Conservation (phyloP, 2,797 vertebrate species). For the Schizothorax lantsangensis region DNA sequence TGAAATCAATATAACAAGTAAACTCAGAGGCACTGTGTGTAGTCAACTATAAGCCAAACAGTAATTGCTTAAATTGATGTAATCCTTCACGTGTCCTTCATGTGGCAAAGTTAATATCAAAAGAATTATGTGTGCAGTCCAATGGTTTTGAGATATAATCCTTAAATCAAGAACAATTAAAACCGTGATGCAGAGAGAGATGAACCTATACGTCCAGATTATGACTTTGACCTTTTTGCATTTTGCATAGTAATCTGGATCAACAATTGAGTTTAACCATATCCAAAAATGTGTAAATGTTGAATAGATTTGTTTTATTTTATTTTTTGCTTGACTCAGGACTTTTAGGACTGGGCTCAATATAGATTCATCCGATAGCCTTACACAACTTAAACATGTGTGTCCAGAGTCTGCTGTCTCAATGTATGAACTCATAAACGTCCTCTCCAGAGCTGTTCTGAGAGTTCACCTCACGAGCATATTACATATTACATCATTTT, state of each 20-base stretch:
- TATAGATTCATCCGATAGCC: too few relatives aligned
- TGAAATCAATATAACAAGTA: conserved; percentile 90
- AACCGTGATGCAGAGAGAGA: conserved; percentile 72
- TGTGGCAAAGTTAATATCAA: conserved; percentile 84
- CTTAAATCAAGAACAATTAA: conserved; percentile 89
- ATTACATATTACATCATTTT: too few relatives aligned
- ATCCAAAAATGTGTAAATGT: background rate
- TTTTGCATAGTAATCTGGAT: background rate
- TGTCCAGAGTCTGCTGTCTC: too few relatives aligned
- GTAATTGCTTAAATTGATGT: conserved; percentile 85
- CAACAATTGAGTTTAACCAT: background rate
- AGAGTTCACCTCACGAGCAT: too few relatives aligned
- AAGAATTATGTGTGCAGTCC: conserved; percentile 75
- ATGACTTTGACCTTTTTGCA: background rate
- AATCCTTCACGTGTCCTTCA: conserved; percentile 79
- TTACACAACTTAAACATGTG: too few relatives aligned
- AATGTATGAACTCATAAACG: too few relatives aligned
- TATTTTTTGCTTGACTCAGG: background rate
- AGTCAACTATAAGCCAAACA: conserved; percentile 83
- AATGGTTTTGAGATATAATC: conserved; percentile 85
- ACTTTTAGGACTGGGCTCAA: background rate
- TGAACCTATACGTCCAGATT: conserved; percentile 69
- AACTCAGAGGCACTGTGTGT: conserved; percentile 81
- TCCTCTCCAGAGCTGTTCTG: too few relatives aligned
- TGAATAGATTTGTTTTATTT: background rate